Base-by-base conservation (phyloP, 2,888 invertebrate species). In the Oscheius myriophilus region DNA sequence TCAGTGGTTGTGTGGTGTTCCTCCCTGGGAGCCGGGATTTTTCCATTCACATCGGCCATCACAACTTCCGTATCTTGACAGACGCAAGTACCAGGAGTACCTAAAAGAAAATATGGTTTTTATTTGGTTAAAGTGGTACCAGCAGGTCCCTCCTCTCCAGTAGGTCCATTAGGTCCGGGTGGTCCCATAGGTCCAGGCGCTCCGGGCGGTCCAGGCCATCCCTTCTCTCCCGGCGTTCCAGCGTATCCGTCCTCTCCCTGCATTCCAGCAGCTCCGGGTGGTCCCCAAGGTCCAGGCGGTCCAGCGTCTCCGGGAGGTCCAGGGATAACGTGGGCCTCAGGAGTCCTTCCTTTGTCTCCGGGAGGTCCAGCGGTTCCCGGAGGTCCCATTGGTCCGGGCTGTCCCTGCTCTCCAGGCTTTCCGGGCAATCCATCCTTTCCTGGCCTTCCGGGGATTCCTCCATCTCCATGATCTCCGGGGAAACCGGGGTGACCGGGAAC, bases 61-160 rank as follows among this genome's bases (percentile, higher is more conserved):
- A 86, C 84, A 18, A 86, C 86, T 74, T 86, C 86, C 0, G 86
- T 86, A 64, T 86, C 86, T 68, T 82, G 84, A 69, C 86, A 86
- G 12, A 86, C 86, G 65, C 86, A 86, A 25, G 86, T 86, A 26
- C 86, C 86, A 25, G 86, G 86, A 33, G 86, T 86, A n/a, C 84
- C 83, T 71, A 65, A 63, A 59, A 41, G 9, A 9, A 9, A 9
- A 33, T 3, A 9, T 33, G 39, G 3, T 21, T 43, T 45, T 25
- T 59, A 26, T 57, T 18, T 25, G 41, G 55, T 4, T 46, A 9
- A 26, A 52, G 1, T 26, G 53, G 52, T 42, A 74, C 82, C 82
- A 11, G 75, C 69, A 9, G 85, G 84, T 71, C 86, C 86, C 59
- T 73, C 75, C 39, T 84, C 83, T 71, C 86, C 86, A 11, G 74